phyloP scores from a whole-genome alignment of 2,113 vertebrate species.

The Scomber colias region DNA sequence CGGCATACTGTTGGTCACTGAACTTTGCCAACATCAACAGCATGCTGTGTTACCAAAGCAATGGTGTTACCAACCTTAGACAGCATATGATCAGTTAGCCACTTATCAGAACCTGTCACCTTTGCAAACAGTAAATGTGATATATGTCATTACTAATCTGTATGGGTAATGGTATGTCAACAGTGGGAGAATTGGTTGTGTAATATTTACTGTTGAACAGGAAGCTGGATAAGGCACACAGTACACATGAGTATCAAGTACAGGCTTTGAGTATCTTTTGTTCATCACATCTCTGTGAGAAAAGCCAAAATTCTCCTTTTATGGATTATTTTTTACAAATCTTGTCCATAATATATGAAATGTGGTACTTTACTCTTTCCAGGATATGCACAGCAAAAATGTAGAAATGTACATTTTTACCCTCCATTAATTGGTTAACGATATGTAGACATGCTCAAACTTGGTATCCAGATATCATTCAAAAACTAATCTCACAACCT shows the following conservation, averaged over 20 bases:
- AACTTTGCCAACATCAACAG: background rate
- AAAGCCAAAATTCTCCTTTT: background rate
- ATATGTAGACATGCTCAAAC: conserved; percentile 3
- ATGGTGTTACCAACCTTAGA: conserved; percentile 17
- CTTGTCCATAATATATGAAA: background rate
- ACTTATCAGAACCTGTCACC: conserved; percentile 72
- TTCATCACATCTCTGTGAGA: background rate
- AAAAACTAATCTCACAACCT: background rate
- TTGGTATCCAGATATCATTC: background rate
- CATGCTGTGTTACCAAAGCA: conserved; percentile 32
- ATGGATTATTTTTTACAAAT: background rate
- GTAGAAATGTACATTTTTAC: conserved; percentile 20
- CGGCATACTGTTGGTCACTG: background rate
- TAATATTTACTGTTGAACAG: conserved; percentile 60
- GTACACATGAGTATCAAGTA: background rate
- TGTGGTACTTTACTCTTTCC: background rate
- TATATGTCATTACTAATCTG: conserved; percentile 59
- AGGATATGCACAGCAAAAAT: background rate
- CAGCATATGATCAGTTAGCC: conserved; percentile 17
- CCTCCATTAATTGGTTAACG: conserved; percentile 10
- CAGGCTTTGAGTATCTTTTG: background rate
- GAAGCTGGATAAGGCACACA: conserved; percentile 37
- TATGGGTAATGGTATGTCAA: conserved; percentile 63
- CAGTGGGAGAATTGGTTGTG: conserved; percentile 38
- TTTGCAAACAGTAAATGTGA: conserved; percentile 67